A percentile compares a stretch with the other conserved stretches of the same genome.
Conservation (phyloP, 2,888 invertebrate species). For the Cheilosia scutellata region DNA sequence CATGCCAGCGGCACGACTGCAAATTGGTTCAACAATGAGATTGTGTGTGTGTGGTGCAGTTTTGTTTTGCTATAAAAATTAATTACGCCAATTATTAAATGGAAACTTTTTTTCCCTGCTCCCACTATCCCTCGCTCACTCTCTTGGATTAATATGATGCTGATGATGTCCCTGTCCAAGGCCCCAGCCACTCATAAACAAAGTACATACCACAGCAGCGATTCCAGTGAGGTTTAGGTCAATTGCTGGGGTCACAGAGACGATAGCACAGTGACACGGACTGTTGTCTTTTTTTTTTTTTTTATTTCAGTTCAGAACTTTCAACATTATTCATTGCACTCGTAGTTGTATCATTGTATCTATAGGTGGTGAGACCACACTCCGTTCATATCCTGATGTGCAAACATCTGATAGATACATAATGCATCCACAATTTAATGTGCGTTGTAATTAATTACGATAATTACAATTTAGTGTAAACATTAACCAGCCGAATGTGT, state of each 20-base stretch:
- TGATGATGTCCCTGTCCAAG: conserved; percentile 31
- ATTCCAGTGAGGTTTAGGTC: conserved; percentile 56
- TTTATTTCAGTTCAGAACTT: not conserved
- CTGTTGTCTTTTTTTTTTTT: conserved; percentile 13
- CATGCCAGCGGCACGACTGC: conserved; percentile 10
- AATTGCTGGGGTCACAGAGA: conserved; percentile 60
- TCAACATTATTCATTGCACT: not conserved
- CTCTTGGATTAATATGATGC: conserved; percentile 11
- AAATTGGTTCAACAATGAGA: conserved; percentile 42
- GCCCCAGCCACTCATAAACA: conserved; percentile 3
- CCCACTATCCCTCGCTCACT: not conserved
- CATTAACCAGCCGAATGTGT: conserved; percentile 13
- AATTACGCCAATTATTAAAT: conserved; percentile 66
- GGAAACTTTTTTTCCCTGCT: conserved; percentile 27
- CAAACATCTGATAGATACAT: conserved; percentile 40
- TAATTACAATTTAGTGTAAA: conserved; percentile 37
- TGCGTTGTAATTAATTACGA: conserved; percentile 53
- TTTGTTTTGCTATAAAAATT: conserved; percentile 55
- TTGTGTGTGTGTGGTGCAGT: conserved; percentile 35
- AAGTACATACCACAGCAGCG: conserved; percentile 20
- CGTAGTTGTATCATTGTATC: not conserved
- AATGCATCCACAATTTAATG: conserved; percentile 30
- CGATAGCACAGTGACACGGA: conserved; percentile 33
- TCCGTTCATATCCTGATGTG: conserved; percentile 11
- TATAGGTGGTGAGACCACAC: not conserved